Evolutionary conservation across 2,797 vertebrate genomes (phyloP), one percentile per base, ranked within the genome.

Genomic region (Enteromius fasciolatus): DNA sequence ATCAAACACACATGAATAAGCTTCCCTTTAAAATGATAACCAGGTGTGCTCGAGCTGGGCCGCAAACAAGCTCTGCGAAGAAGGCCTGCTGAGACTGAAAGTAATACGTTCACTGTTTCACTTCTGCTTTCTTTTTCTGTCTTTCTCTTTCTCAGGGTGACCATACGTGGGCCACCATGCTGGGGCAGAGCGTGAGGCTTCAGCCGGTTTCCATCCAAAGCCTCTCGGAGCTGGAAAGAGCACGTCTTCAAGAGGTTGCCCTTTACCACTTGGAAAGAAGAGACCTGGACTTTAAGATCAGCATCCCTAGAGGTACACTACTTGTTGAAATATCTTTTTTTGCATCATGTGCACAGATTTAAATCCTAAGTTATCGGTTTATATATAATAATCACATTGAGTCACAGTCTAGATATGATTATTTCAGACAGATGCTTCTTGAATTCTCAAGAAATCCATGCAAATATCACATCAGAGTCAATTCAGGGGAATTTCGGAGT

Each of bases 161-260:
- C 69, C 87, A 92, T 59, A 86, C 81, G 88, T 93, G 90, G 82
- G 87, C 89, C 4, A 92, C 92, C 73, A 94, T 93, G 93, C 78
- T 94, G 86, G 94, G 93, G 31, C 91, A 92, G 74, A 94, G 92
- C 6, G 81, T 93, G 57, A 90, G 84, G 82, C 90, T 96, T 85
- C 95, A 95, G 91, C 92, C 96, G 0, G 90, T 95, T 87, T 90
- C 94, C 36, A 95, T 99, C 87, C 97, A 98, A 90, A 96, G 92
- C 84, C 94, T 99, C 61, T 98, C 97, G 0, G 97, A 99, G 93
- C 90, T 99, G 93, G 97, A 99, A 88, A 92, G 97, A 57, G 96
- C 94, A 84, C 89, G 95, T 5, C 91, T 99, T 67, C 97, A 96
- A 87, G 96, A 97, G 77, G 94, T 97, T 1, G 94, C 96, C 0